These are phyloP conservation scores for Gymnoscopelus braueri DNA, from an alignment of 2,797 vertebrate genomes.

Conservation along the genomic window DNA sequence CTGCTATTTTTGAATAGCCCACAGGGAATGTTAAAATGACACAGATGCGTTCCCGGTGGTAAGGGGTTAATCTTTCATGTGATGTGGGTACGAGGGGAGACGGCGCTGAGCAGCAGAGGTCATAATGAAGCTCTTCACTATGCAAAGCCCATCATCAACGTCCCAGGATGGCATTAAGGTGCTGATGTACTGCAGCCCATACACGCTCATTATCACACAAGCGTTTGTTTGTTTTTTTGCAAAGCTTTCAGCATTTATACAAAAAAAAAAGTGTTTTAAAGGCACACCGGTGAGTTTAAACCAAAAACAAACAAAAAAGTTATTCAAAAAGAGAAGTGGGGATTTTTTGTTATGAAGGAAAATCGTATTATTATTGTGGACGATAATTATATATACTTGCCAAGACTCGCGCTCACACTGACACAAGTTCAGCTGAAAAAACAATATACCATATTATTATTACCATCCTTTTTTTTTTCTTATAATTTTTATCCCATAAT, in stretches of 20 bases:
- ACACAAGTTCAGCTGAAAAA: constrained; percentile 74
- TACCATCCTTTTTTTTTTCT: too few species aligned
- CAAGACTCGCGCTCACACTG: constrained; percentile 64
- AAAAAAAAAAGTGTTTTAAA: constrained; percentile 66
- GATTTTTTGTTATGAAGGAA: constrained; percentile 58
- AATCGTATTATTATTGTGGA: constrained; percentile 33
- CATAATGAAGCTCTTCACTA: constrained; percentile 77
- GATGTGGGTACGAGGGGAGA: constrained; percentile 61
- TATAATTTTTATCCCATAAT: too few species aligned
- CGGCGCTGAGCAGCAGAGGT: constrained; percentile 74
- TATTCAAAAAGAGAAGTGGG: constrained; percentile 37
- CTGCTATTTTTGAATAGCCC: too few species aligned
- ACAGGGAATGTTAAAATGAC: too few species aligned
- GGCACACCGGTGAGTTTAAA: constrained; percentile 64
- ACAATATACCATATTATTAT: neutral
- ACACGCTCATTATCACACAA: constrained; percentile 64
- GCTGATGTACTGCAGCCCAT: constrained; percentile 69
- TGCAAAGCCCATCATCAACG: constrained; percentile 65
- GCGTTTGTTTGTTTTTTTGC: constrained; percentile 51
- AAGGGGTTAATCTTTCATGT: constrained; percentile 68
- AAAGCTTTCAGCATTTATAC: constrained; percentile 62
- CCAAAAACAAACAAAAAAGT: constrained; percentile 5
- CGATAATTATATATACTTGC: constrained; percentile 73
- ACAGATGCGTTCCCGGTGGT: too few species aligned
- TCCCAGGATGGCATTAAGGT: constrained; percentile 64